Percentiles rank a stretch among this genome's conserved stretches.
phyloP scores from a whole-genome alignment of 1,140 invertebrate genomes.

The Dendroctonus valens region DNA sequence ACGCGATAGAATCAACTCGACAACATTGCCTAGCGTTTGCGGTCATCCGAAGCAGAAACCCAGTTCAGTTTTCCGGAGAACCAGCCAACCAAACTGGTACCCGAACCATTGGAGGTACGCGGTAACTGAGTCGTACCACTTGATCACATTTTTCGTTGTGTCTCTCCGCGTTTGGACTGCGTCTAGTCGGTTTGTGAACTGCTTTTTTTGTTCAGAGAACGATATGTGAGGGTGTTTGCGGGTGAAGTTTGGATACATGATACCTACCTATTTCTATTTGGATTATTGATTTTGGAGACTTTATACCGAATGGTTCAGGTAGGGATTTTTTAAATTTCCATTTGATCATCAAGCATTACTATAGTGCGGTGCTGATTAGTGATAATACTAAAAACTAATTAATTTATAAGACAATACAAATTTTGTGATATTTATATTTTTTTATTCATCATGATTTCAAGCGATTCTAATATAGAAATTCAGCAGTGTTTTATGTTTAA shows the following conservation, averaged over 20 bases:
- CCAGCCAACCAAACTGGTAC: slow-evolving; percentile 30
- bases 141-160: slow-evolving; percentile 11
- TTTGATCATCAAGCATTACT: too few species aligned
- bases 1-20: not conserved
- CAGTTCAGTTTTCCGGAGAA: slow-evolving; percentile 32
- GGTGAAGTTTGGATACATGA: too few species aligned
- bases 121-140: not conserved
- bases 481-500: too few species aligned
- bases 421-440: too few species aligned
- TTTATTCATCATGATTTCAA: too few species aligned
- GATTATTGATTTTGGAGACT: too few species aligned
- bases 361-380: too few species aligned
- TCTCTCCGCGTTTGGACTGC: not conserved
- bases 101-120: not conserved
- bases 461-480: too few species aligned
- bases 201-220: not conserved
- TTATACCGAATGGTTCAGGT: slow-evolving; percentile 8
- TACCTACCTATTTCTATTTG: too few species aligned
- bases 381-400: too few species aligned
- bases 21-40: slow-evolving; percentile 24
- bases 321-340: not conserved
- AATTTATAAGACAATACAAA: too few species aligned
- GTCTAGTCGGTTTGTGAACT: not conserved
- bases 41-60: slow-evolving; percentile 29
- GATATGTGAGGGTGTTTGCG: slow-evolving; percentile 7